Conservation (phyloP, 1,140 invertebrate species). For the Heliothis virescens region DNA sequence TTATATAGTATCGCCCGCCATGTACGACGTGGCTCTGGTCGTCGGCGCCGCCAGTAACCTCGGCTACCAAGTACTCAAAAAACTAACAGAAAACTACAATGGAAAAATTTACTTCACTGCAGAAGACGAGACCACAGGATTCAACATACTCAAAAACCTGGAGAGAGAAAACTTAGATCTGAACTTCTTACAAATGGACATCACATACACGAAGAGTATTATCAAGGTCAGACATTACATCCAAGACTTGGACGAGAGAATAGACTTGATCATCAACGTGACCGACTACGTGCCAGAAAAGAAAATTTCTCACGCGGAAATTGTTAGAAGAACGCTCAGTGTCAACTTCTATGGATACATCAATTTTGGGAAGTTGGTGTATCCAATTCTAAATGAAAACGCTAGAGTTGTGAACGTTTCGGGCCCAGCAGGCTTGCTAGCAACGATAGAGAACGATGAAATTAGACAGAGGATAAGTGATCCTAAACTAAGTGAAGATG, state of each 20-base stretch:
- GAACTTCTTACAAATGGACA: conserved; percentile 73
- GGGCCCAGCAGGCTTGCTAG: conserved; percentile 76
- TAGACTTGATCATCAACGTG: conserved; percentile 79
- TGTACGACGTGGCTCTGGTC: conserved; percentile 77
- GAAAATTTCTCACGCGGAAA: conserved; percentile 71
- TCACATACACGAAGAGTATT: conserved; percentile 80
- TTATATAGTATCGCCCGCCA: conserved; percentile 68
- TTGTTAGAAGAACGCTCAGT: conserved; percentile 75
- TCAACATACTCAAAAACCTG: conserved; percentile 70
- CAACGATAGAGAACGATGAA: conserved; percentile 76
- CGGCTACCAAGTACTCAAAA: conserved; percentile 79
- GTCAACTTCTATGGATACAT: conserved; percentile 82
- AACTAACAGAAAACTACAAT: conserved; percentile 70
- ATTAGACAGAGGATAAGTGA: conserved; percentile 76
- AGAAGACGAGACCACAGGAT: conserved; percentile 75
- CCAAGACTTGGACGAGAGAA: conserved; percentile 78
- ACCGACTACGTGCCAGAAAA: conserved; percentile 77
- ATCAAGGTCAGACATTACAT: conserved; percentile 79
- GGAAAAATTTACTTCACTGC: conserved; percentile 81
- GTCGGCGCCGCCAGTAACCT: conserved; percentile 78
- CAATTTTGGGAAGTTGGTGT: conserved; percentile 80
- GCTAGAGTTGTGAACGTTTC: conserved; percentile 81
- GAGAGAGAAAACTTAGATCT: conserved; percentile 62
- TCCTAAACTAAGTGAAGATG: conserved; percentile 74
- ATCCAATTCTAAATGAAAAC: conserved; percentile 75